These are phyloP conservation scores for Phenacoccus solenopsis DNA, from an alignment of 1,140 invertebrate genomes.

Conservation along the genomic window DNA sequence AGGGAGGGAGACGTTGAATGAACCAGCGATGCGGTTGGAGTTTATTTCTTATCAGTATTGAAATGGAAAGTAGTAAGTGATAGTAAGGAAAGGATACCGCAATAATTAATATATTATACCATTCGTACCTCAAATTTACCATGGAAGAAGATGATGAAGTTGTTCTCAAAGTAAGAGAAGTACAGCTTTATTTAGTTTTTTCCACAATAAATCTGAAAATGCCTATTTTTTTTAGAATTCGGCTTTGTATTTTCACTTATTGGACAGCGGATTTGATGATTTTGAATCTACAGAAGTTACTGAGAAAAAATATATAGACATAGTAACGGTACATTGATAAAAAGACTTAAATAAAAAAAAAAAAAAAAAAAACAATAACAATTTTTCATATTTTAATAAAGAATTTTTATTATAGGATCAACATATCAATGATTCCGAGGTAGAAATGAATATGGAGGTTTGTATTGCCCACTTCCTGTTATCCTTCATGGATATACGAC, in stretches of 20 bases:
- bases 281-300: not conserved
- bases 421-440: not conserved
- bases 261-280: not conserved
- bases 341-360: too few relatives aligned
- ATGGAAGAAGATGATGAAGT: constrained; percentile 6
- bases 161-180: not conserved
- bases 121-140: too few relatives aligned
- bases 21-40: too few relatives aligned
- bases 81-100: too few relatives aligned
- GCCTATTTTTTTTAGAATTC: not conserved
- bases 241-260: not conserved
- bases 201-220: not conserved
- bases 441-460: not conserved
- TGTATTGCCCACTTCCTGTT: not conserved
- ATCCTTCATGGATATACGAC: too few relatives aligned
- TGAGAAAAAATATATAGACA: not conserved
- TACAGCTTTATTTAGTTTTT: not conserved
- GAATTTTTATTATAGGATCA: not conserved
- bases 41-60: too few relatives aligned
- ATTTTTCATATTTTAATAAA: not conserved
- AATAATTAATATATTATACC: too few relatives aligned
- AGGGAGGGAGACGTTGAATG: too few relatives aligned
- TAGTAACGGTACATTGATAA: too few relatives aligned
- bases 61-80: too few relatives aligned
- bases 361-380: not conserved